Evolutionary conservation across 2,113 vertebrate genomes (phyloP).

Genomic region (Scytalopus superciliaris): DNA sequence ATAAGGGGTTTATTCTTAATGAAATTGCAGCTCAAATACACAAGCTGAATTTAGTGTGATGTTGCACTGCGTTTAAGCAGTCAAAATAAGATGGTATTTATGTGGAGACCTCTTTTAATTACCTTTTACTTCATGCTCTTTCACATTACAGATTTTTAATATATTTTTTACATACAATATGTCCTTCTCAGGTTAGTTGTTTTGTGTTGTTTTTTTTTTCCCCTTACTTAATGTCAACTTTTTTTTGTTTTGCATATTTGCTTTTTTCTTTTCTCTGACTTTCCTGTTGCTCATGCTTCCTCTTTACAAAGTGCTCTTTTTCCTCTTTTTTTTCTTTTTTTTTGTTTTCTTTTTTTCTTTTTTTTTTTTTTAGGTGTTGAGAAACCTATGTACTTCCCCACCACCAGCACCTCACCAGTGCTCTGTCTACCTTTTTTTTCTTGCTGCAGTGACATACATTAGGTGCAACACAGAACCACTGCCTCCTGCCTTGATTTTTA

Average conservation of each 20-base stretch:
- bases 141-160: not conserved
- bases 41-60: not conserved
- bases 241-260: not conserved
- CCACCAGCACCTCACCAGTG: not conserved
- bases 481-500: not conserved
- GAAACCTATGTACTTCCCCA: not conserved
- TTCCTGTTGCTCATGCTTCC: not conserved
- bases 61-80: rapidly evolving
- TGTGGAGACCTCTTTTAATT: not conserved
- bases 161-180: no score
- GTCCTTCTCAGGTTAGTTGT: not conserved
- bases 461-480: not conserved
- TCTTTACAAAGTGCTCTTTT: not conserved
- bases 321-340: no score
- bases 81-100: not conserved
- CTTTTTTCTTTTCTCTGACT: not conserved
- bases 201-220: not conserved
- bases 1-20: not conserved
- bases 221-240: not conserved
- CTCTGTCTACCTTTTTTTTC: not conserved
- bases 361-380: not conserved
- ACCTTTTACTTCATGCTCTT: not conserved
- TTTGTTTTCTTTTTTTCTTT: not conserved
- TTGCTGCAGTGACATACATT: not conserved
- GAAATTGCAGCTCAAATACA: not conserved